Conservation (phyloP, 2,888 invertebrate species). For the Biston betularia region DNA sequence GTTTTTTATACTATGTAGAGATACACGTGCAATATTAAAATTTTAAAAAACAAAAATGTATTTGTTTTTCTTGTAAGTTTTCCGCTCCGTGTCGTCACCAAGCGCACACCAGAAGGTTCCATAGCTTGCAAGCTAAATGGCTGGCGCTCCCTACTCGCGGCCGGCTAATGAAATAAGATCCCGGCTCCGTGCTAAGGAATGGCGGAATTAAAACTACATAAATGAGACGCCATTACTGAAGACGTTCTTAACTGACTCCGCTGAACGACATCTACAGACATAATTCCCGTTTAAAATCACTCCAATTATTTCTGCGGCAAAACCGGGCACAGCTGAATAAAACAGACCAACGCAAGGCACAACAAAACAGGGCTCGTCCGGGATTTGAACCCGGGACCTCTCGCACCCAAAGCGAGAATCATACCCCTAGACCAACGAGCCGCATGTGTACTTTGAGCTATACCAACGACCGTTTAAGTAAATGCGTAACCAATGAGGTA, state of each 20-base stretch:
- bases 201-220: conserved; percentile 85
- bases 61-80: not conserved
- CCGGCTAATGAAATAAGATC: conserved; percentile 85
- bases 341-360: not conserved
- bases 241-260: conserved; percentile 53
- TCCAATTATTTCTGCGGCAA: conserved; percentile 23
- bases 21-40: no score
- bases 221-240: conserved; percentile 76
- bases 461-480: conserved; percentile 19
- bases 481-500: conserved; percentile 9
- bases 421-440: conserved; percentile 87
- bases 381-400: conserved; percentile 86
- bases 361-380: conserved; percentile 76
- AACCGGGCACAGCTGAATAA: not conserved
- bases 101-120: conserved; percentile 45
- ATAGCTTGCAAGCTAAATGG: conserved; percentile 80
- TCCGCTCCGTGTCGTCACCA: conserved; percentile 34
- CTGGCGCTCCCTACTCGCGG: conserved; percentile 71
- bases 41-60: no score
- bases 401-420: conserved; percentile 87
- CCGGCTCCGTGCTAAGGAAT: conserved; percentile 80
- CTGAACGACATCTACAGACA: conserved; percentile 39
- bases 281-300: conserved; percentile 32
- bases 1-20: no score
- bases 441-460: conserved; percentile 37